Percentiles rank a stretch among this genome's conserved stretches.
Conservation (phyloP, 2,113 vertebrate genomes). For the Thryonomys swinderianus region DNA sequence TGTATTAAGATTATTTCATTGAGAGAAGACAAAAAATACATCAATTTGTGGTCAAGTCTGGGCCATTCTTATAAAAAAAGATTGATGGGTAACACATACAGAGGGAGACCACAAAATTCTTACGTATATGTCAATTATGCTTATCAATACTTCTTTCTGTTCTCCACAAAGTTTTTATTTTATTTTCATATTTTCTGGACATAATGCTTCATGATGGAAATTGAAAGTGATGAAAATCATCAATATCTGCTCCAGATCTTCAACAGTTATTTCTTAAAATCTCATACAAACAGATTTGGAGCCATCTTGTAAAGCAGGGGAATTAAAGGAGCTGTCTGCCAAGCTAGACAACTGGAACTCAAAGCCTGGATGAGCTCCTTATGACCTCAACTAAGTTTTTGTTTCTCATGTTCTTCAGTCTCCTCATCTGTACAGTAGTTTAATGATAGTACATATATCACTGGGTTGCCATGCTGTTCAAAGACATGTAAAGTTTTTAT, state of each 20-base stretch:
- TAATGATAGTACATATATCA: rapidly evolving
- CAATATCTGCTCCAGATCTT: background rate
- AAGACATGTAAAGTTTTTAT: background rate
- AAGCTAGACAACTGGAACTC: background rate
- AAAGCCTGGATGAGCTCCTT: background rate
- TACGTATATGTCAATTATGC: background rate
- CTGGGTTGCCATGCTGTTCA: background rate
- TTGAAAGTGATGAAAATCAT: background rate
- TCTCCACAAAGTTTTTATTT: background rate
- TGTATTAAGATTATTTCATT: conserved; percentile 19
- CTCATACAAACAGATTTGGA: background rate
- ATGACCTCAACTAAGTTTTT: background rate
- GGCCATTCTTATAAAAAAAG: conserved; percentile 18
- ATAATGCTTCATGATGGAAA: background rate
- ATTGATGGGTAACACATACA: background rate
- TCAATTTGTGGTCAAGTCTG: background rate
- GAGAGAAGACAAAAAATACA: conserved; percentile 21
- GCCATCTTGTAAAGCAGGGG: background rate
- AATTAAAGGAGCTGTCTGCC: background rate
- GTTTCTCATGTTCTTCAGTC: background rate
- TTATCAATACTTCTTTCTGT: background rate
- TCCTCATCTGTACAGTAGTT: background rate
- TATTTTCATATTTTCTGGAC: background rate
- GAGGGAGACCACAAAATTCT: background rate
- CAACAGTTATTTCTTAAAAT: background rate